A percentile compares a stretch with the other conserved stretches of the same genome.
phyloP scores from a whole-genome alignment of 1,140 invertebrate genomes.

The Oscheius sp. region DNA sequence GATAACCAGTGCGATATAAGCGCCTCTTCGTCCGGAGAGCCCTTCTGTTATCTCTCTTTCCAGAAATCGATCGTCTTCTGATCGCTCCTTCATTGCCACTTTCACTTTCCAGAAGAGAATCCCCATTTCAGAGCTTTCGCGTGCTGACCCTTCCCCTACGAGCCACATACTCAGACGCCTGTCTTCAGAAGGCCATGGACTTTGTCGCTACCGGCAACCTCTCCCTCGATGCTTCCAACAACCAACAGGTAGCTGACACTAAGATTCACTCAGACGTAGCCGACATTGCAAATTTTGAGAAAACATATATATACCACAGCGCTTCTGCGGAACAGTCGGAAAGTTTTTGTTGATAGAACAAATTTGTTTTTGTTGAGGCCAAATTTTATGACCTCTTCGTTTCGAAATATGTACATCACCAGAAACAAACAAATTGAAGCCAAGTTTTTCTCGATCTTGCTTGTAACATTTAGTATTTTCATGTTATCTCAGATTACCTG shows the following conservation, averaged over 20 bases:
- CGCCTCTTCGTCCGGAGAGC: background rate
- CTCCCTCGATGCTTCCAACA: background rate
- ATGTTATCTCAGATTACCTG: too few species aligned
- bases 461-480: too few species aligned
- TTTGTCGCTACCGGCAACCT: background rate
- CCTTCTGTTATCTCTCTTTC: constrained; percentile 10
- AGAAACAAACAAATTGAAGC: too few species aligned
- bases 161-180: background rate
- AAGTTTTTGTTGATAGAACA: too few species aligned
- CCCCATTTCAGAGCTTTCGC: background rate
- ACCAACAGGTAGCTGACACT: background rate
- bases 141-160: background rate
- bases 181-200: background rate
- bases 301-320: too few species aligned
- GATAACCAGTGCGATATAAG: background rate
- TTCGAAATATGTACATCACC: too few species aligned
- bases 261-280: too few species aligned
- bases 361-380: background rate
- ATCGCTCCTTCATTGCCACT: background rate
- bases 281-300: too few species aligned
- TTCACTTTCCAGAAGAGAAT: background rate
- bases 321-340: too few species aligned
- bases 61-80: background rate
- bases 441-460: too few species aligned
- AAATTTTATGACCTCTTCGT: too few species aligned